Conservation (phyloP, 1,140 invertebrate species). For the Drosophila nigrodunni region DNA sequence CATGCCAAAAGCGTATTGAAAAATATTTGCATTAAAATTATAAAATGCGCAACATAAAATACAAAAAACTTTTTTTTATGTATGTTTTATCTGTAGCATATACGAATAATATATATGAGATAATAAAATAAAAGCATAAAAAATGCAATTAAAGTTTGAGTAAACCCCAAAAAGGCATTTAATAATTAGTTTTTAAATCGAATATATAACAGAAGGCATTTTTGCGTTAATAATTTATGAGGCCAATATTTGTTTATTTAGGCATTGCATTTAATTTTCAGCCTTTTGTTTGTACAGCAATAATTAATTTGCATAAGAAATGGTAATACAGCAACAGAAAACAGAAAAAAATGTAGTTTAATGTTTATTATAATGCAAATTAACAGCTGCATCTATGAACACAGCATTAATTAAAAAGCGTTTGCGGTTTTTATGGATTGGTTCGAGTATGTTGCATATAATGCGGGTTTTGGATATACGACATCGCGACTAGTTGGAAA, state of each 20-base stretch:
- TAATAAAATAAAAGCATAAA: conserved; percentile 20
- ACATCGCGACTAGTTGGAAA: conserved; percentile 59
- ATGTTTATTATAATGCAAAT: conserved; percentile 58
- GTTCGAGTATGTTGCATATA: conserved; percentile 34
- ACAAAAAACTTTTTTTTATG: conserved; percentile 20
- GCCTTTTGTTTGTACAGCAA: conserved; percentile 69
- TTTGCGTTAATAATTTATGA: conserved; percentile 60
- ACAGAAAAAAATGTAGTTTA: conserved; percentile 31
- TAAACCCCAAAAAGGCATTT: conserved; percentile 45
- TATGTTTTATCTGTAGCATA: conserved; percentile 41
- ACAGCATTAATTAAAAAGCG: conserved; percentile 71
- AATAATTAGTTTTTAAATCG: conserved; percentile 50
- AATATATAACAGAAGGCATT: conserved; percentile 26
- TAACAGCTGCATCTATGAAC: conserved; percentile 52
- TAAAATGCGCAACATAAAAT: conserved; percentile 66
- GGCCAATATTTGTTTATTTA: conserved; percentile 67
- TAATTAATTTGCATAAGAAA: conserved; percentile 36
- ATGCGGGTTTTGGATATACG: conserved; percentile 47
- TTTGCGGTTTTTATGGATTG: conserved; percentile 54
- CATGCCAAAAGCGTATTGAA: conserved; percentile 69
- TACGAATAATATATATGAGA: conserved; percentile 20
- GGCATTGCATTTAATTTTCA: conserved; percentile 67
- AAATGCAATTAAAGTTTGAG: conserved; percentile 38
- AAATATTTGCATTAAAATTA: conserved; percentile 75
- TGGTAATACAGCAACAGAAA: conserved; percentile 9